A percentile compares a stretch with the other conserved stretches of the same genome.
These are phyloP conservation scores for Nematostella vectensis DNA, from an alignment of 92 coral and sea anemone species.

Conservation along the genomic window DNA sequence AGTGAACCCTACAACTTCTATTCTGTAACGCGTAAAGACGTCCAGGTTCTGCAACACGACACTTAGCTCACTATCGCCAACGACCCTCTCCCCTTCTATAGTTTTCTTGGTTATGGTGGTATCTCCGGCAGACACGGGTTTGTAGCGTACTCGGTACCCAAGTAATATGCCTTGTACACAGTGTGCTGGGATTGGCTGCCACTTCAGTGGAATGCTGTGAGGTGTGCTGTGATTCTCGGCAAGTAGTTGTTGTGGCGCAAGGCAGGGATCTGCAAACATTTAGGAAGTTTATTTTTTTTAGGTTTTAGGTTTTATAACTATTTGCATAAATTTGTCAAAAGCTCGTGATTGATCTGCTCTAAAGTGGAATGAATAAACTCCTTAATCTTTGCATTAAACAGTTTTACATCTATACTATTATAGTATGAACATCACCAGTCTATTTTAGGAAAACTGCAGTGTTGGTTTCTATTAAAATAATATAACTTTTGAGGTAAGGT, in stretches of 20 bases:
- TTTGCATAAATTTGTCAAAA: too few species aligned
- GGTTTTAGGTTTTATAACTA: too few species aligned
- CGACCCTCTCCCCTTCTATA: slow-evolving; percentile 11
- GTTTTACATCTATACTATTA: too few species aligned
- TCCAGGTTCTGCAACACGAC: slow-evolving; percentile 15
- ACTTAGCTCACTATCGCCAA: neutral
- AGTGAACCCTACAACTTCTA: slow-evolving; percentile 23
- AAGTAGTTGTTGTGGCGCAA: slow-evolving; percentile 42
- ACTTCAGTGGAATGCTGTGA: slow-evolving; percentile 43
- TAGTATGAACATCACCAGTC: too few species aligned
- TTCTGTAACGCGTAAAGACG: slow-evolving; percentile 13
- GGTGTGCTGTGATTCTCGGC: slow-evolving; percentile 49
- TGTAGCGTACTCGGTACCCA: slow-evolving; percentile 55
- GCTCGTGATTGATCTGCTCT: too few species aligned
- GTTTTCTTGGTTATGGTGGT: slow-evolving; percentile 7
- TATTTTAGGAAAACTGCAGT: too few species aligned
- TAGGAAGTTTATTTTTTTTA: too few species aligned
- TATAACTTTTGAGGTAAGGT: too few species aligned
- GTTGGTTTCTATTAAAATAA: too few species aligned
- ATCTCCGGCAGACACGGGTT: slow-evolving; percentile 35
- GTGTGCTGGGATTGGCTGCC: slow-evolving; percentile 53
- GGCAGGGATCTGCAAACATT: slow-evolving; percentile 61
- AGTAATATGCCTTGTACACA: slow-evolving; percentile 51
- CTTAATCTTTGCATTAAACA: too few species aligned
- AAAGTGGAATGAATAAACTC: too few species aligned